Base-by-base conservation (phyloP, 2,113 vertebrate genomes). In the Butastur rufipennis region DNA sequence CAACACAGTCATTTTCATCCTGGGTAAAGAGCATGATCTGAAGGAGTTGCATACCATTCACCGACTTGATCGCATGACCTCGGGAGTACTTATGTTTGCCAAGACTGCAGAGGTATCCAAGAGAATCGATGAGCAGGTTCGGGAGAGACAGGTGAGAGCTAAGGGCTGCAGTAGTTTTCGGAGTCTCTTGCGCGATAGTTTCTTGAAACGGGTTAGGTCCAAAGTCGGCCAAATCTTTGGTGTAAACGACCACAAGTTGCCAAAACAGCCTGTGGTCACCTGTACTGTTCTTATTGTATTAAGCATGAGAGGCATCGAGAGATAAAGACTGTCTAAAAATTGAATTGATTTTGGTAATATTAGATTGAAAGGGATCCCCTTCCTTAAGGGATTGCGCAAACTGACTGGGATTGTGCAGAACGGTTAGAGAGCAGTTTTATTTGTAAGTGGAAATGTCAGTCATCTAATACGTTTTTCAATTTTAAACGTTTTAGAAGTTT, bases 1-100 rank as follows among this genome's bases (percentile, higher is more conserved):
- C 97, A 99, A 99, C 98, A 99, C 99, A 0, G 99, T 99, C 82
- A 99, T 99, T 94, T 99, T 99, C 97, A 99, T 99, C 93, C 95
- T 99, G 77, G 99, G 99, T 38, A 99, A 99, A 94, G 99, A 99
- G 91, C 98, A 97, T 5, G 98, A 98, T 1, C 97, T 99, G 72
- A 98, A 98, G 52, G 99, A 99, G 80, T 96, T 99, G 21, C 99
- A 99, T 86, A 99, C 99, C 0, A 97, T 99, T 45, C 99, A 99
- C 97, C 98, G 99, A 1, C 98, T 99, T 13, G 99, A 99, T 92
- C 98, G 99, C 71, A 98, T 99, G 84, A 99, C 99, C 40, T 99
- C 99, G 0, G 99, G 99, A 2, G 99, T 99, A 29, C 98, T 99
- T 56, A 98, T 99, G 96, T 99, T 99, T 63, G 99, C 99, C 88